A percentile compares a stretch with the other conserved stretches of the same genome.
These are phyloP conservation scores for Amblyraja radiata DNA, from an alignment of 2,797 vertebrate species.

Conservation along the genomic window DNA sequence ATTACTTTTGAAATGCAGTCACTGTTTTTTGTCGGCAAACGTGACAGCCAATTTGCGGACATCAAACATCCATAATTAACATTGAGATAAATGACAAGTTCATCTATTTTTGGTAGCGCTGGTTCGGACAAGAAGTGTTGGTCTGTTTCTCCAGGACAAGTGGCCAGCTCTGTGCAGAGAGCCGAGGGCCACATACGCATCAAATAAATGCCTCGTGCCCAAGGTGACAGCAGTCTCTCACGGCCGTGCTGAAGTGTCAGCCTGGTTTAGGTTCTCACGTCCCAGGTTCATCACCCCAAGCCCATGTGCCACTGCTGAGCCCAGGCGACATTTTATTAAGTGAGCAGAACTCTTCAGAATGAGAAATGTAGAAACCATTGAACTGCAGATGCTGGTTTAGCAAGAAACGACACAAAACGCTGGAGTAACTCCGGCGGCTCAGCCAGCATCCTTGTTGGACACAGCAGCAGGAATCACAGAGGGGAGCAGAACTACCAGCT, in stretches of 20 bases:
- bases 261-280: background rate
- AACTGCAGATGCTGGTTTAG: too few relatives aligned
- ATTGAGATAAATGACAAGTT: background rate
- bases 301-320: background rate
- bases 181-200: background rate
- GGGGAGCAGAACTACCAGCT: too few relatives aligned
- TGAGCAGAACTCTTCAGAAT: background rate
- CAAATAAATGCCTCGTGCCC: background rate
- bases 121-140: background rate
- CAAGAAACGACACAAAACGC: too few relatives aligned
- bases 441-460: too few relatives aligned
- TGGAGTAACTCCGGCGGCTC: too few relatives aligned
- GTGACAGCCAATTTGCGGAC: too few relatives aligned
- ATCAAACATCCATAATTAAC: background rate
- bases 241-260: background rate
- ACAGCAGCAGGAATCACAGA: too few relatives aligned
- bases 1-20: constrained; percentile 1
- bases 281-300: background rate
- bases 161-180: background rate
- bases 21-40: too few relatives aligned
- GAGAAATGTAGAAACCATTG: too few relatives aligned
- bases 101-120: background rate
- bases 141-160: background rate
- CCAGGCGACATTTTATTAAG: background rate
- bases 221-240: background rate